Conservation (phyloP, 2,797 vertebrate genomes). For the Tinamus major region DNA sequence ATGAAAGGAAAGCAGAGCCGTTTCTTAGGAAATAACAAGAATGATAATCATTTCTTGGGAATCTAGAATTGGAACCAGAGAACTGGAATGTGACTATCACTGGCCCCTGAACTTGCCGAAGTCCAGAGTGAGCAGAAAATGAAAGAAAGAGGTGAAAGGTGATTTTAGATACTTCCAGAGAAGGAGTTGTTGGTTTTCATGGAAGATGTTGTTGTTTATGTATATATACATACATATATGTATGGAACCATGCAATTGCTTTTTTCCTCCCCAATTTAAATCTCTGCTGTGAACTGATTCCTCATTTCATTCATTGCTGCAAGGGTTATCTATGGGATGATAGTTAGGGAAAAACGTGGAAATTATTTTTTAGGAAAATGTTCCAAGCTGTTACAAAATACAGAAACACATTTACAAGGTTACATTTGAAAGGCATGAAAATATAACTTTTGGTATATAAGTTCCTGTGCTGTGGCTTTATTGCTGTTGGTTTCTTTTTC, state of each 20-base stretch:
- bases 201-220: not conserved
- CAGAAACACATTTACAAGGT: not conserved
- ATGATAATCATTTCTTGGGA: not conserved
- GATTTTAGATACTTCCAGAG: not conserved
- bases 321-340: not conserved
- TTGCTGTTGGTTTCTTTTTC: not conserved
- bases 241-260: not conserved
- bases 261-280: rapidly evolving
- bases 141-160: not conserved
- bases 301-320: not conserved
- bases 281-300: not conserved
- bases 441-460: not conserved
- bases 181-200: not conserved
- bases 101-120: not conserved
- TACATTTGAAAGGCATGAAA: not conserved
- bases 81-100: not conserved
- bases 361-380: not conserved
- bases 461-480: not conserved
- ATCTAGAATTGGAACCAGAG: not conserved
- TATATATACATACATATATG: not conserved
- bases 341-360: not conserved
- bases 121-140: not conserved
- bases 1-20: not conserved
- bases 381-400: not conserved
- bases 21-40: not conserved